These are phyloP conservation scores for Ammodytes dubius DNA, from an alignment of 2,113 vertebrate genomes.

Conservation along the genomic window DNA sequence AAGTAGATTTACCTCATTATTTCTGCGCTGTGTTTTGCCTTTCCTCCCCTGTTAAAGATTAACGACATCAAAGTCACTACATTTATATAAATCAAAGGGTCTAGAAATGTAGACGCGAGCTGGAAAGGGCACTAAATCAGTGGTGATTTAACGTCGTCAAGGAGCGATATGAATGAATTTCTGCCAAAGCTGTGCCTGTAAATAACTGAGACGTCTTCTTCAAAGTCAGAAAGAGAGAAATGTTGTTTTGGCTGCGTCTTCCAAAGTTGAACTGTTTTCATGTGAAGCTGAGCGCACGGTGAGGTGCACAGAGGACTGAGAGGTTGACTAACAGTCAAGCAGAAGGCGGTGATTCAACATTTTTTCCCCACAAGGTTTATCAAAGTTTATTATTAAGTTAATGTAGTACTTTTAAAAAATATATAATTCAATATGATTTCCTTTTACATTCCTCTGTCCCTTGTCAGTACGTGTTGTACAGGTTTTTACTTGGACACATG, in stretches of 20 bases:
- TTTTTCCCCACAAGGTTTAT: slow-evolving; percentile 32
- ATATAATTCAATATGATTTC: slow-evolving; percentile 9
- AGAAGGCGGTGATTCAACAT: slow-evolving; percentile 17
- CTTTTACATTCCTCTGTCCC: neutral
- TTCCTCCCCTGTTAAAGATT: slow-evolving; percentile 32
- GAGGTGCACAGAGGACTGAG: slow-evolving; percentile 53
- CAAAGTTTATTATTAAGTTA: slow-evolving; percentile 55
- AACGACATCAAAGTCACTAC: slow-evolving; percentile 30
- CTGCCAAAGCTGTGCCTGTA: slow-evolving; percentile 49
- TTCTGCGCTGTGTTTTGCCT: slow-evolving; percentile 23
- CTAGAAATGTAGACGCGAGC: neutral
- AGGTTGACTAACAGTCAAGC: slow-evolving; percentile 49
- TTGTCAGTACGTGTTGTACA: slow-evolving; percentile 3
- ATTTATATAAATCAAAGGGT: slow-evolving; percentile 42
- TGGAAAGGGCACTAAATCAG: slow-evolving; percentile 38
- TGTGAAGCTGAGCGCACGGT: slow-evolving; percentile 31
- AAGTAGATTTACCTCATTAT: slow-evolving; percentile 34
- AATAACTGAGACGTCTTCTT: slow-evolving; percentile 65
- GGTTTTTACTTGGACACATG: neutral
- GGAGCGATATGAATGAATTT: slow-evolving; percentile 26
- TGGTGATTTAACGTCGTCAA: slow-evolving; percentile 49
- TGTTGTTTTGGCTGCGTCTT: slow-evolving; percentile 37
- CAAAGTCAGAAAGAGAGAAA: slow-evolving; percentile 56
- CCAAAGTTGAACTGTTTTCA: slow-evolving; percentile 46
- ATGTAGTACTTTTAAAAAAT: slow-evolving; percentile 27